Evolutionary conservation across 1,140 invertebrate species (phyloP).

Genomic region (Neodiprion lecontei): DNA sequence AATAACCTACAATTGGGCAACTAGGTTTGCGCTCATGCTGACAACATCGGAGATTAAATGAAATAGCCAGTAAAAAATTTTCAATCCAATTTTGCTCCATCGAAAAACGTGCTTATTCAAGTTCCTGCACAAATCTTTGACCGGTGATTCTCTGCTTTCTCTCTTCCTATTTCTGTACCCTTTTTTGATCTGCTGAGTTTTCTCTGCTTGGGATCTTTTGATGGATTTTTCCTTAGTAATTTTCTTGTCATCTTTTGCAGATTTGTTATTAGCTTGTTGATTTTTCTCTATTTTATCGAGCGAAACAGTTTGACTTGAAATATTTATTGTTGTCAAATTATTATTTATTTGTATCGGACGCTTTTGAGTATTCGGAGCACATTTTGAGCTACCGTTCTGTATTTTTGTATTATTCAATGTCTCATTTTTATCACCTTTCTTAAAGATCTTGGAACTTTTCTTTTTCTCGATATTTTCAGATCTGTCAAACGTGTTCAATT

Average conservation of each 20-base stretch:
- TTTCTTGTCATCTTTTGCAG: slow-evolving; percentile 61
- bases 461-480: slow-evolving; percentile 55
- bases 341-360: slow-evolving; percentile 57
- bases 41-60: slow-evolving; percentile 80
- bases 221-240: slow-evolving; percentile 54
- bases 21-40: slow-evolving; percentile 76
- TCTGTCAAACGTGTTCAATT: slow-evolving; percentile 48
- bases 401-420: slow-evolving; percentile 49
- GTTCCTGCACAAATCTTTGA: slow-evolving; percentile 61
- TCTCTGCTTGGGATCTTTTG: slow-evolving; percentile 56
- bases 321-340: slow-evolving; percentile 55
- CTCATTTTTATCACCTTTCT: slow-evolving; percentile 47
- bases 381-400: slow-evolving; percentile 45
- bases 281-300: slow-evolving; percentile 57
- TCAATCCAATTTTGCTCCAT: slow-evolving; percentile 73
- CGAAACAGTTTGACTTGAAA: slow-evolving; percentile 46
- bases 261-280: slow-evolving; percentile 59
- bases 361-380: slow-evolving; percentile 43
- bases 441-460: slow-evolving; percentile 36
- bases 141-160: slow-evolving; percentile 50
- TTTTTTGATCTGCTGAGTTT: slow-evolving; percentile 56
- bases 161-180: slow-evolving; percentile 52
- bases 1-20: slow-evolving; percentile 75
- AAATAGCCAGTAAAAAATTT: slow-evolving; percentile 76
- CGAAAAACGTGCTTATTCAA: slow-evolving; percentile 64